Conservation (phyloP, 2,888 invertebrate species). For the Drosophila pseudotakahashii region DNA sequence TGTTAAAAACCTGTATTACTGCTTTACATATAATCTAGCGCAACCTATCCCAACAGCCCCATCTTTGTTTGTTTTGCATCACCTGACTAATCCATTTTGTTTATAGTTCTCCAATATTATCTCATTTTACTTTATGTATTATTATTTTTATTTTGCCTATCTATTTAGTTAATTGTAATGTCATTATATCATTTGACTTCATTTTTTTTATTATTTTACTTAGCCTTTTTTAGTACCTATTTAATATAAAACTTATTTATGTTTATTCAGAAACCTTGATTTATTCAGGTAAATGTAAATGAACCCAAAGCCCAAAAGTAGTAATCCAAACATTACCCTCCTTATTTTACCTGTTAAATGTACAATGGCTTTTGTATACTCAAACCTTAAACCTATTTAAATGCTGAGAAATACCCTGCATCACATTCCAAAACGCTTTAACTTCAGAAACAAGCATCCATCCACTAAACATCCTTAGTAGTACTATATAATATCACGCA, state of each 20-base stretch:
- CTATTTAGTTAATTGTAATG: background rate
- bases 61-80: background rate
- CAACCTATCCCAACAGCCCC: background rate
- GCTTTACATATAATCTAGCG: background rate
- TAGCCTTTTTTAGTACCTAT: no score
- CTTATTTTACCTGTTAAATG: background rate
- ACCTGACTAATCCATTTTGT: background rate
- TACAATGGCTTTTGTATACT: no score
- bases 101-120: background rate
- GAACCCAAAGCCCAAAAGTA: no score
- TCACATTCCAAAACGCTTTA: conserved; percentile 4
- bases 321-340: background rate
- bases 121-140: background rate
- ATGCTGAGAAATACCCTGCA: no score
- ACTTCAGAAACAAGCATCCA: conserved; percentile 9
- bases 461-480: conserved; percentile 4
- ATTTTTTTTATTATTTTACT: background rate
- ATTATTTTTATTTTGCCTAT: background rate
- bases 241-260: no score
- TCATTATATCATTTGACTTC: background rate
- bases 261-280: background rate
- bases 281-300: background rate
- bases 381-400: no score
- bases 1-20: background rate
- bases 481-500: conserved; percentile 16